These are phyloP conservation scores for Apodemia zela DNA, from an alignment of 2,888 invertebrate genomes.

Conservation along the genomic window DNA sequence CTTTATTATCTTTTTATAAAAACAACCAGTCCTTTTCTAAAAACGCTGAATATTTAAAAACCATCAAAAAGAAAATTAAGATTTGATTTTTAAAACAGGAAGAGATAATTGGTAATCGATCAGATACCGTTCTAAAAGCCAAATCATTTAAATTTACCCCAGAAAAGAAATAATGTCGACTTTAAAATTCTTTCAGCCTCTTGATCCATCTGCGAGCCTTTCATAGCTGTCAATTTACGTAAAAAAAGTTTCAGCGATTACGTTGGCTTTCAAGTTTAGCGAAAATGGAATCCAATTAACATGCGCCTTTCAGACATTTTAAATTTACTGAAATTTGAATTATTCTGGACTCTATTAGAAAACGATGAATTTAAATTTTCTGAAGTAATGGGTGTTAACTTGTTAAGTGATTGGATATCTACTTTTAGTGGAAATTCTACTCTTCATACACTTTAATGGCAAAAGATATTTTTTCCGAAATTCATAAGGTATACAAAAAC, in stretches of 20 bases:
- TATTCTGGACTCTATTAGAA: slow-evolving; percentile 14
- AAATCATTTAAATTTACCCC: slow-evolving; percentile 36
- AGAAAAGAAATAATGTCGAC: slow-evolving; percentile 39
- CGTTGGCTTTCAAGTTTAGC: slow-evolving; percentile 36
- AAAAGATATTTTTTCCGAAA: neutral
- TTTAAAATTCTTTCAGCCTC: slow-evolving; percentile 41
- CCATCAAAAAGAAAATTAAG: slow-evolving; percentile 24
- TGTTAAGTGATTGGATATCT: neutral
- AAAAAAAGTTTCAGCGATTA: slow-evolving; percentile 38
- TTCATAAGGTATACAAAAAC: too few species aligned
- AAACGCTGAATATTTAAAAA: slow-evolving; percentile 28
- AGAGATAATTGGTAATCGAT: slow-evolving; percentile 32
- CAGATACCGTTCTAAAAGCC: slow-evolving; percentile 32
- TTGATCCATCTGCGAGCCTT: slow-evolving; percentile 39
- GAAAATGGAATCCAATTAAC: slow-evolving; percentile 36
- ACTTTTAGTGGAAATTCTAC: neutral
- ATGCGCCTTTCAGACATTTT: slow-evolving; percentile 29
- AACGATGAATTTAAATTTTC: slow-evolving; percentile 11
- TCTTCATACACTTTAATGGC: neutral
- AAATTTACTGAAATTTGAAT: slow-evolving; percentile 20
- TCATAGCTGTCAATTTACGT: slow-evolving; percentile 43
- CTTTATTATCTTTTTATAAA: neutral
- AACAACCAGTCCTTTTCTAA: neutral
- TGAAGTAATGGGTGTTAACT: neutral
- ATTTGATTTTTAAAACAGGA: slow-evolving; percentile 13